phyloP scores from a whole-genome alignment of 2,888 invertebrate species.

The Tenthredo distinguenda region DNA sequence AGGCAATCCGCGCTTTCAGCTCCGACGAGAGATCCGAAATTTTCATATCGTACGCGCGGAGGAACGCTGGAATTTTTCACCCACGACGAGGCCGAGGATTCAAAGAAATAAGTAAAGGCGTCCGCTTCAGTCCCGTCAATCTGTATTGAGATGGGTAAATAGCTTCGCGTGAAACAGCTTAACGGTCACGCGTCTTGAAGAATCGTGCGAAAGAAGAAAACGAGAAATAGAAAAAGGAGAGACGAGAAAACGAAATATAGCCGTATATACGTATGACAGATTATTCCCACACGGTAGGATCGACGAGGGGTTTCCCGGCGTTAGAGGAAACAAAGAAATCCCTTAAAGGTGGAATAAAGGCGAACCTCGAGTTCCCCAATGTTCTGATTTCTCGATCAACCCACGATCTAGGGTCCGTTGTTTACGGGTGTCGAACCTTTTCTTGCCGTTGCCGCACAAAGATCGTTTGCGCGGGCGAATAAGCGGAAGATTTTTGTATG shows the following conservation, averaged over 20 bases:
- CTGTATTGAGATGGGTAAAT: not conserved
- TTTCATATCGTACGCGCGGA: slow-evolving; percentile 1
- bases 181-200: not conserved
- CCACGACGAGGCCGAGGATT: not conserved
- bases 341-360: not conserved
- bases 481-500: not conserved
- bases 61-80: slow-evolving; percentile 16
- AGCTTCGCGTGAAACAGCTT: not conserved
- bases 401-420: not conserved
- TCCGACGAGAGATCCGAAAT: not conserved
- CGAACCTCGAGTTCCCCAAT: not conserved
- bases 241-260: not conserved
- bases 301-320: not conserved
- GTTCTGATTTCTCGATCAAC: slow-evolving; percentile 10
- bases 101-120: not conserved
- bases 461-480: slow-evolving; percentile 6
- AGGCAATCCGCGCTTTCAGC: not conserved
- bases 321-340: slow-evolving; percentile 29
- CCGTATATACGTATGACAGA: not conserved
- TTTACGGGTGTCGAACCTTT: slow-evolving; percentile 41
- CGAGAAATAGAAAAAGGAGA: not conserved
- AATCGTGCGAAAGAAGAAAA: not conserved
- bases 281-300: slow-evolving; percentile 5
- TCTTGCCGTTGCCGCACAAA: not conserved
- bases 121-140: not conserved